These are phyloP conservation scores for Eudasyphora cyanicolor DNA, from an alignment of 2,888 invertebrate species.

Conservation along the genomic window DNA sequence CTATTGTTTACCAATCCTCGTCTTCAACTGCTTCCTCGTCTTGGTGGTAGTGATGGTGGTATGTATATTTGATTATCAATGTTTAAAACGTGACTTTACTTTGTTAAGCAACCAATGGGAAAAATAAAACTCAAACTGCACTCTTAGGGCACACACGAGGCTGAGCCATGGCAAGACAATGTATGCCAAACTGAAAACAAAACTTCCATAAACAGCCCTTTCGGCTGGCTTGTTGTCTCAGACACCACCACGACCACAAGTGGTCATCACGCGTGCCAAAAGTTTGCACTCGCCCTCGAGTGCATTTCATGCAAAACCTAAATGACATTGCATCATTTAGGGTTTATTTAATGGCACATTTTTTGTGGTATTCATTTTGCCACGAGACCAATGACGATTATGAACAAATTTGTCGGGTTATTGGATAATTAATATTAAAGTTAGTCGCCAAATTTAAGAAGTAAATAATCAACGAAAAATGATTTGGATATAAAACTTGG, in stretches of 20 bases:
- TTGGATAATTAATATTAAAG: no score
- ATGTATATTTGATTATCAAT: conserved; percentile 54
- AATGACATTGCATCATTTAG: neutral
- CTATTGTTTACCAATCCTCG: conserved; percentile 31
- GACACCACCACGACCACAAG: conserved; percentile 47
- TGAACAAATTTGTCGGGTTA: no score
- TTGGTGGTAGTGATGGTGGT: conserved; percentile 7
- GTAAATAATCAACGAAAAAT: no score
- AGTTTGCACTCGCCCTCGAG: no score
- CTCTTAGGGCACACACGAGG: neutral
- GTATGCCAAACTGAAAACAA: neutral
- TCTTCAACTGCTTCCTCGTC: neutral
- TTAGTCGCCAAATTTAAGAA: no score
- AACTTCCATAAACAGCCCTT: neutral
- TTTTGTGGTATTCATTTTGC: neutral
- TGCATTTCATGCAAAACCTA: neutral
- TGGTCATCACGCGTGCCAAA: conserved; percentile 59
- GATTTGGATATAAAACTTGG: no score
- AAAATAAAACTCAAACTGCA: neutral
- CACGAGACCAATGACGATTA: neutral
- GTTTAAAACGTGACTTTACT: conserved; percentile 62
- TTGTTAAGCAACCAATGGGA: conserved; percentile 44
- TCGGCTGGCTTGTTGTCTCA: conserved; percentile 5
- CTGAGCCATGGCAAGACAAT: neutral
- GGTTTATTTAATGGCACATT: neutral